Evolutionary conservation across 2,888 invertebrate genomes (phyloP), one percentile per base, ranked within the genome.

Genomic region (Macropis europaea): DNA sequence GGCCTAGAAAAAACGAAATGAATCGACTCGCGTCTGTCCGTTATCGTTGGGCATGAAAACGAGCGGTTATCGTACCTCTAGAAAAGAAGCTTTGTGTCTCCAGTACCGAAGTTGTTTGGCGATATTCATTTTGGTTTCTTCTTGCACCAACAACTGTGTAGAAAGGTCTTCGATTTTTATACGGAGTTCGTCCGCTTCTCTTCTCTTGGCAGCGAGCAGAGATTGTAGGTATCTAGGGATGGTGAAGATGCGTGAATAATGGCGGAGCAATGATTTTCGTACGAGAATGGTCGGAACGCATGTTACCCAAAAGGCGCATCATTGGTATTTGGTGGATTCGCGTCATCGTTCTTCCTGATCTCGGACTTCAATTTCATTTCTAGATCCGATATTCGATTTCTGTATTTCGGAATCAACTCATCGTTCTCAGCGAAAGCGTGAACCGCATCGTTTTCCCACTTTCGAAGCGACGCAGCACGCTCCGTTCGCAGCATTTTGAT

Each of bases 171-270:
- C 87, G 9, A 88, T 47, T 56, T 84, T 82, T 11, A 68, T 54
- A 2, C 71, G 73, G 11, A 88, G 66, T 34, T 86, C 84, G 32
- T 84, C 81, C 3, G 84, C 54, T 68, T 87, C 82, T 52, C 83
- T 84, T 7, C 72, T 84, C 26, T 87, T 86, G 0, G 48, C 7
- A 1, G 60, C 30, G 17, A 87, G 28, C 11, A 85, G 50, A 1
- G 76, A 74, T 71, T 87, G 82, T n/a, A 86, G 76, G 38, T 83
- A 88, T 32, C 88, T 88, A n/a, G 1, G 2, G 5, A 17, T 19
- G 13, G 7, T 1, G n/a, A 7, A 13, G 28, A 1, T 1, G 2
- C 2, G 30, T 3, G 4, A 19, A 15, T 24, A 32, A 15, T 30
- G 4, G 1, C 0, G 9, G 11, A 15, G 24, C n/a, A n/a, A n/a